Evolutionary conservation across 2,113 vertebrate genomes (phyloP).

Genomic region (Motacilla tschutschensis): DNA sequence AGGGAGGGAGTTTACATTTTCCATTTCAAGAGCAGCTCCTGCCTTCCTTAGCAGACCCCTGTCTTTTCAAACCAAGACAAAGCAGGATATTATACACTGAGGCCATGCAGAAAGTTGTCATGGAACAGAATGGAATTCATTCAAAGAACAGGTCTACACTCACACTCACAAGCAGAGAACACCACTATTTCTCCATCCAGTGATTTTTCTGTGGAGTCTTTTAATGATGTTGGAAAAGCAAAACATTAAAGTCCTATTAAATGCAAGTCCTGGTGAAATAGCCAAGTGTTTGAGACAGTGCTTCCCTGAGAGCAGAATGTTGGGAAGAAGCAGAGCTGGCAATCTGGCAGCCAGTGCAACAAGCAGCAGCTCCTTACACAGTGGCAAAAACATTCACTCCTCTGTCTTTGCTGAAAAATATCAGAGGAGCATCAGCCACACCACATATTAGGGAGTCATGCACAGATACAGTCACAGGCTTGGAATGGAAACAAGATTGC

Average conservation of each 20-base stretch:
- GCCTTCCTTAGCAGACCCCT: neutral
- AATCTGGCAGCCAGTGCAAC: neutral
- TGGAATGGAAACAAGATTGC: constrained; percentile 10
- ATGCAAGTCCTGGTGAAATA: neutral
- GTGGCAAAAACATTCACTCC: neutral
- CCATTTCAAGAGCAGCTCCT: neutral
- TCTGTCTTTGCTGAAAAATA: constrained; percentile 15
- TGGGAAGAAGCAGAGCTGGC: neutral
- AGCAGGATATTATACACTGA: neutral
- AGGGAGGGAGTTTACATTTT: neutral
- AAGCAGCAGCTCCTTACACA: neutral
- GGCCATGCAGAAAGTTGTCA: neutral
- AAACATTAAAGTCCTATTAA: neutral
- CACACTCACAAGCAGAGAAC: neutral
- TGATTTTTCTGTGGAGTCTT: neutral
- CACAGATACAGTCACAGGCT: neutral
- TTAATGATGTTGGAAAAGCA: neutral
- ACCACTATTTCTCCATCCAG: neutral
- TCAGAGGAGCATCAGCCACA: neutral
- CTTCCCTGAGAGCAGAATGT: neutral
- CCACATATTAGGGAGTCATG: neutral
- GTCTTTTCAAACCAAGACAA: neutral
- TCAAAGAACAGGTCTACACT: neutral
- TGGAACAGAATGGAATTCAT: neutral
- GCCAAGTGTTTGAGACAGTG: neutral